Evolutionary conservation across 2,113 vertebrate species (phyloP).

Genomic region (Talpa occidentalis): DNA sequence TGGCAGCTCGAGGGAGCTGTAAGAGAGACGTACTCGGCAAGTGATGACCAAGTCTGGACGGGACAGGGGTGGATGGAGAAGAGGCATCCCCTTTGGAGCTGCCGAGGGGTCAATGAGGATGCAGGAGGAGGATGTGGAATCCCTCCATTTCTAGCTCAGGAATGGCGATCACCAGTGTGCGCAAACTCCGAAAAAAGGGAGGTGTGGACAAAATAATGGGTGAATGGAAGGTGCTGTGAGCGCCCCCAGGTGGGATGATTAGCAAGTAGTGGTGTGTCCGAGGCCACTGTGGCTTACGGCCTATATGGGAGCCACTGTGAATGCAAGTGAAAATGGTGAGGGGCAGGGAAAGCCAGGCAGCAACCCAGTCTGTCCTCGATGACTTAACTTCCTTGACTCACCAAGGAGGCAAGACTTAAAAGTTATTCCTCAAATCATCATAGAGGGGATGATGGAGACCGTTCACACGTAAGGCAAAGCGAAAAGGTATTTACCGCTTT

Average conservation of each 20-base stretch:
- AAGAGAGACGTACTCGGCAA: neutral
- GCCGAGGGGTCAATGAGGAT: neutral
- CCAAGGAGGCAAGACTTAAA: neutral
- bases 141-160: neutral
- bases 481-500: neutral
- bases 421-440: neutral
- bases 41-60: neutral
- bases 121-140: neutral
- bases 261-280: neutral
- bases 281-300: neutral
- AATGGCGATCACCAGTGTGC: neutral
- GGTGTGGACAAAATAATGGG: neutral
- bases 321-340: neutral
- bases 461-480: neutral
- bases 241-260: neutral
- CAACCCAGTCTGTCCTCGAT: neutral
- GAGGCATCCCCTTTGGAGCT: neutral
- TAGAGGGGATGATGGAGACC: neutral
- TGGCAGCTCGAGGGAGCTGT: neutral
- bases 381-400: neutral
- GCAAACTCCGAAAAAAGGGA: neutral
- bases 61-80: too few relatives aligned
- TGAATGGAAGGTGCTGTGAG: neutral
- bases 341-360: neutral
- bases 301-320: too few relatives aligned